Conservation (phyloP, 1,140 invertebrate genomes). For the Chrysomallon squamiferum region DNA sequence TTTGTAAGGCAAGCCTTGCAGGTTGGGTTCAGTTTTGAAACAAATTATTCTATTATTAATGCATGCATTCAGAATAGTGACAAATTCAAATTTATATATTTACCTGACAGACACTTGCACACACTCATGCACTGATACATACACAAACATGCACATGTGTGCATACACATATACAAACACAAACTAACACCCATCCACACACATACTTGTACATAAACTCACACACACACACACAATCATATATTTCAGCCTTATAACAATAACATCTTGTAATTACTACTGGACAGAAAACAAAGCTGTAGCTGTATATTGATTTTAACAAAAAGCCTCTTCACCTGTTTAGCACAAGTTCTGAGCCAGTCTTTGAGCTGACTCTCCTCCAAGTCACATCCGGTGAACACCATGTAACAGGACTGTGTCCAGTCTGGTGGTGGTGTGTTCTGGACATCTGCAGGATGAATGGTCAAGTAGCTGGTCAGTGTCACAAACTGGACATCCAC, state of each 20-base stretch:
- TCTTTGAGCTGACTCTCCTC: constrained; percentile 40
- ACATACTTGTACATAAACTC: too few relatives aligned
- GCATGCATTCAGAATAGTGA: not conserved
- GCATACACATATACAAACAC: too few relatives aligned
- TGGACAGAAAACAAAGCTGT: too few relatives aligned
- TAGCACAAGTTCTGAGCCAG: constrained; percentile 49
- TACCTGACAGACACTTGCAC: too few relatives aligned
- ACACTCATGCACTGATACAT: too few relatives aligned
- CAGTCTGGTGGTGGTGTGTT: constrained; percentile 5
- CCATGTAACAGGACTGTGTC: constrained; percentile 30
- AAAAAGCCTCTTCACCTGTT: too few relatives aligned
- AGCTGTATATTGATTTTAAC: too few relatives aligned
- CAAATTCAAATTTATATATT: not conserved
- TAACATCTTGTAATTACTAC: too few relatives aligned
- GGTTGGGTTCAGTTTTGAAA: not conserved
- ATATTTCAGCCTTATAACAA: too few relatives aligned
- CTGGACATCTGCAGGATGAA: constrained; percentile 10
- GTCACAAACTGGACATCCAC: constrained; percentile 39
- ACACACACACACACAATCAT: too few relatives aligned
- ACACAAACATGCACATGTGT: too few relatives aligned
- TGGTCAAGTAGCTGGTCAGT: constrained; percentile 31
- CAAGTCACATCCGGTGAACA: constrained; percentile 49
- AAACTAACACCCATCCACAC: too few relatives aligned
- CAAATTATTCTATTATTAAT: not conserved
- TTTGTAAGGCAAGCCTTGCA: not conserved